These are phyloP conservation scores for Cyclargus thomasi DNA, from an alignment of 1,140 invertebrate genomes.

Conservation along the genomic window DNA sequence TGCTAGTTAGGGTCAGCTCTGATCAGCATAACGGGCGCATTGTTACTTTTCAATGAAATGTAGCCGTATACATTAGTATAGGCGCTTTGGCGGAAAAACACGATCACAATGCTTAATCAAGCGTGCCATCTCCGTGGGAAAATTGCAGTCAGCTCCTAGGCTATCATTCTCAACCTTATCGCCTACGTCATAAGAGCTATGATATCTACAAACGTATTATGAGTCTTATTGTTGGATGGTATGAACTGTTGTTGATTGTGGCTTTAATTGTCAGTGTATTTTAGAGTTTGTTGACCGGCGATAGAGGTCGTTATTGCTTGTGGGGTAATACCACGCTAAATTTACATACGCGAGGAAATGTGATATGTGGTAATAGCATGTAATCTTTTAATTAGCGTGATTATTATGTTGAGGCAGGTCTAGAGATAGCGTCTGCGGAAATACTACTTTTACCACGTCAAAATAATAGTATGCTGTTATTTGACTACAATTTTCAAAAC, in stretches of 20 bases:
- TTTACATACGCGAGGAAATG: background rate
- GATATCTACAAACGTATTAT: background rate
- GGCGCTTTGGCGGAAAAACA: background rate
- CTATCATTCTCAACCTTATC: background rate
- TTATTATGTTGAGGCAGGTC: conserved; percentile 1
- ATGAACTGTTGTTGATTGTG: too few relatives aligned
- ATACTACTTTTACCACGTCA: background rate
- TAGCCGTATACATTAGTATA: background rate
- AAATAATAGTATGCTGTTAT: background rate
- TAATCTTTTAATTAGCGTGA: background rate
- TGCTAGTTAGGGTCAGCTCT: background rate
- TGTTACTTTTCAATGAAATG: background rate
- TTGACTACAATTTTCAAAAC: background rate
- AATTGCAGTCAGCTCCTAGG: background rate
- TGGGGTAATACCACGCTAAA: background rate
- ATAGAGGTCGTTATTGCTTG: background rate
- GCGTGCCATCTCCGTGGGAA: conserved; percentile 28
- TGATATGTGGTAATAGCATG: background rate
- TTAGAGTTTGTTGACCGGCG: background rate
- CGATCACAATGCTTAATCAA: conserved; percentile 20
- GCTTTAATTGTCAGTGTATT: background rate
- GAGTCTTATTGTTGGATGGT: too few relatives aligned
- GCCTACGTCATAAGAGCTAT: background rate
- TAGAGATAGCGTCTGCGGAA: background rate
- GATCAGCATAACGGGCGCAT: background rate